Percentiles rank a stretch among this genome's conserved stretches.
phyloP scores from a whole-genome alignment of 2,888 invertebrate genomes.

The Sphaerophoria rueppellii region DNA sequence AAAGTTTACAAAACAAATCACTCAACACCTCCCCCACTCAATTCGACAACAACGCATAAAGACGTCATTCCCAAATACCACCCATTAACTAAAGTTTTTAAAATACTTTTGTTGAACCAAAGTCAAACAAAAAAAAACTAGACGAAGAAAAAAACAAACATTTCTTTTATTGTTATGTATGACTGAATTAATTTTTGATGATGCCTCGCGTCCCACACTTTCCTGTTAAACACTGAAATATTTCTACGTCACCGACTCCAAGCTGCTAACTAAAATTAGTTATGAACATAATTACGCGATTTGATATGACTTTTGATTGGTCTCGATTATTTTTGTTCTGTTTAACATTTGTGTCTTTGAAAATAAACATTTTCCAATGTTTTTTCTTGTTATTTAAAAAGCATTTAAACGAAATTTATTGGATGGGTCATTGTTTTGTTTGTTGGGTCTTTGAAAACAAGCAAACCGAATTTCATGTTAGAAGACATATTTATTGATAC shows the following conservation, averaged over 20 bases:
- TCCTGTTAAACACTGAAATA: not conserved
- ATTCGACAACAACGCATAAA: not conserved
- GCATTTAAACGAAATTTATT: slow-evolving; percentile 11
- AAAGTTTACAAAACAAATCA: slow-evolving; percentile 22
- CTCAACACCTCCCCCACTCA: slow-evolving; percentile 31
- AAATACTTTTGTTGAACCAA: not conserved
- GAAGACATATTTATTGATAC: slow-evolving; percentile 20
- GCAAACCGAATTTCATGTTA: slow-evolving; percentile 9
- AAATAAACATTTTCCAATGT: not conserved
- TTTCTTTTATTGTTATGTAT: slow-evolving; percentile 9
- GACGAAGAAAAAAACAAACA: not conserved
- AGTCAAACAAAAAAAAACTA: not conserved
- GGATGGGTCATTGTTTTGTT: not conserved
- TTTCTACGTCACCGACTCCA: slow-evolving; percentile 34
- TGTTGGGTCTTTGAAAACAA: not conserved
- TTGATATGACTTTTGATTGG: slow-evolving; percentile 16
- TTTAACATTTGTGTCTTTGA: not conserved
- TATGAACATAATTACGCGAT: slow-evolving; percentile 50
- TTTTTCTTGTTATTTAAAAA: not conserved
- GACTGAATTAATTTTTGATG: not conserved
- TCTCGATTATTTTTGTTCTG: not conserved
- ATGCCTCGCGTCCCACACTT: slow-evolving; percentile 16
- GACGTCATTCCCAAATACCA: slow-evolving; percentile 53
- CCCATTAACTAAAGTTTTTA: not conserved
- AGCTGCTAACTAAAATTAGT: slow-evolving; percentile 51